Percentiles rank a stretch among this genome's conserved stretches.
phyloP scores from a whole-genome alignment of 2,888 invertebrate species.

The Zygaena filipendulae region DNA sequence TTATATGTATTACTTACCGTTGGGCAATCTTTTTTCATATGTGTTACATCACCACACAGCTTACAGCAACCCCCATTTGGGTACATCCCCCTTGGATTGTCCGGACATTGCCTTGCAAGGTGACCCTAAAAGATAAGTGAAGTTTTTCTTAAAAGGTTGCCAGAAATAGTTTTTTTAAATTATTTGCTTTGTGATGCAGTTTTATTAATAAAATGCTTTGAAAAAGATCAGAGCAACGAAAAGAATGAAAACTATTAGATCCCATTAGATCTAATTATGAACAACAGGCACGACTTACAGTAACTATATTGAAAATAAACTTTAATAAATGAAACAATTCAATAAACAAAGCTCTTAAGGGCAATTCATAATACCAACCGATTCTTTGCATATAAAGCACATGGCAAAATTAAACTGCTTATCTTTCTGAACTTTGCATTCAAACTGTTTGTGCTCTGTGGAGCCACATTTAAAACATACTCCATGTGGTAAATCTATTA shows the following conservation, averaged over 20 bases:
- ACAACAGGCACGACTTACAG: too few relatives aligned
- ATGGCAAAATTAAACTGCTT: constrained; percentile 82
- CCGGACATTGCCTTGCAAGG: constrained; percentile 87
- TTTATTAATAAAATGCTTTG: too few relatives aligned
- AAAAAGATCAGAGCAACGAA: too few relatives aligned
- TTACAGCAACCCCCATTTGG: constrained; percentile 87
- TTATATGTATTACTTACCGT: constrained; percentile 50
- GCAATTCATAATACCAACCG: too few relatives aligned
- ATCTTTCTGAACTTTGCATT: constrained; percentile 74
- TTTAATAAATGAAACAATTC: too few relatives aligned
- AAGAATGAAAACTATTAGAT: too few relatives aligned
- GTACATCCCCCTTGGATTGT: constrained; percentile 88
- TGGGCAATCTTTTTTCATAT: constrained; percentile 85
- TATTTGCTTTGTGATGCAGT: too few relatives aligned
- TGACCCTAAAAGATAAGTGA: constrained; percentile 78
- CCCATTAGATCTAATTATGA: too few relatives aligned
- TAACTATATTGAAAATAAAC: too few relatives aligned
- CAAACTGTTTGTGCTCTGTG: constrained; percentile 83
- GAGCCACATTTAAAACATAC: constrained; percentile 93
- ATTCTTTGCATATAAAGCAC: constrained; percentile 89
- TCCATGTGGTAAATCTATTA: constrained; percentile 68
- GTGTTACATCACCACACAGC: constrained; percentile 86
- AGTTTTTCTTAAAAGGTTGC: too few relatives aligned
- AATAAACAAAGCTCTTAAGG: too few relatives aligned
- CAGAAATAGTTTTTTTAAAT: too few relatives aligned